Evolutionary conservation across 2,797 vertebrate species (phyloP).

Genomic region (Cyclura pinguis): DNA sequence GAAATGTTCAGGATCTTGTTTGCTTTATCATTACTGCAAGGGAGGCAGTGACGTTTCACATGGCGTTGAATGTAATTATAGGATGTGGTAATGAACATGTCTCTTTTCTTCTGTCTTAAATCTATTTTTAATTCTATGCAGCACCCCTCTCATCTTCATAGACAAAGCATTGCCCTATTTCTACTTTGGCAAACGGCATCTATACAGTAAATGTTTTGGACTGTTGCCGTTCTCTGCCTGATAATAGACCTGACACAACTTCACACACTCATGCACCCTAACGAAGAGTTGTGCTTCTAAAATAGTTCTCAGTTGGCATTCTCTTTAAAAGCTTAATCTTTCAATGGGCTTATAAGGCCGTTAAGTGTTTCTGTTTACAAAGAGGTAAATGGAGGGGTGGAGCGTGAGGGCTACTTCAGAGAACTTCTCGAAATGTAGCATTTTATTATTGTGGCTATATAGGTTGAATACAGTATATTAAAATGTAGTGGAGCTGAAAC

Average conservation of each 20-base stretch:
- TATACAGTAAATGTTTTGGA: constrained; percentile 40
- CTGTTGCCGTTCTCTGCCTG: neutral
- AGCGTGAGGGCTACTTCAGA: neutral
- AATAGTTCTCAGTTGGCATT: neutral
- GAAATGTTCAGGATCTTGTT: neutral
- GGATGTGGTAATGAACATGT: neutral
- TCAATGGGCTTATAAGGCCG: constrained; percentile 40
- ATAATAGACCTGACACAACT: constrained; percentile 39
- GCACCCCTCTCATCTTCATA: neutral
- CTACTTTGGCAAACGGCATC: constrained; percentile 8
- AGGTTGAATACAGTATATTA: neutral
- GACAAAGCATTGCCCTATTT: constrained; percentile 11
- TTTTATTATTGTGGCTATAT: neutral
- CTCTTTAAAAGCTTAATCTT: constrained; percentile 50
- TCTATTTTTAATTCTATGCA: constrained; percentile 31
- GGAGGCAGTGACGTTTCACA: constrained; percentile 10
- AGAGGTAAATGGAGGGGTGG: constrained; percentile 49
- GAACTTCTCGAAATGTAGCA: neutral
- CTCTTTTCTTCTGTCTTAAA: constrained; percentile 6
- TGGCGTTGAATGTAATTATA: constrained; percentile 20
- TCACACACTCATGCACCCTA: neutral
- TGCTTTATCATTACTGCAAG: neutral
- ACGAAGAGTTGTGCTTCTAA: neutral
- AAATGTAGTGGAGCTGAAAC: neutral
- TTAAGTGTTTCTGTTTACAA: constrained; percentile 22